Evolutionary conservation across 2,113 vertebrate species (phyloP), one percentile per base, ranked within the genome.

Genomic region (Butastur rufipennis): DNA sequence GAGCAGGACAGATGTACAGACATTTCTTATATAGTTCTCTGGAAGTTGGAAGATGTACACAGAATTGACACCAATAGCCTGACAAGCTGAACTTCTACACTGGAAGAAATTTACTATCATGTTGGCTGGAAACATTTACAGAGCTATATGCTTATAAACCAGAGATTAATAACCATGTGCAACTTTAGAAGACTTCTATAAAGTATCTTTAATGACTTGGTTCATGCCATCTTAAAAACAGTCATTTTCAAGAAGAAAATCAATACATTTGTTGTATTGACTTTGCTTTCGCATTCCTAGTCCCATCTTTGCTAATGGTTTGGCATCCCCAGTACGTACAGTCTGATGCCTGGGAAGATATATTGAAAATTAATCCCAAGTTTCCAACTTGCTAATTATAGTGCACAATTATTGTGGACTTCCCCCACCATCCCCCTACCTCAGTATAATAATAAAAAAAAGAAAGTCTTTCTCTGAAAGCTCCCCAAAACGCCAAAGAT

Each of bases 181-280:
- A 93, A 96, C 92, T 86, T 88, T 45, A 72, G 59, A 91, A 88
- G 86, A 78, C 90, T 93, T 97, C 95, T 95, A 83, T 43, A 94
- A 97, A 96, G 74, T 92, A 94, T 86, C 86, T 97, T 95, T 95
- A 97, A 97, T 97, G 27, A 93, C 88, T 95, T 67, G 43, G 73
- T 96, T 97, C 92, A 95, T 91, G 83, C 70, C 61, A 90, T 78
- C 96, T 94, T 72, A 81, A 87, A 95, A 96, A 86, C 93, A 96
- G 87, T 86, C 6, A 90, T 70, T 95, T 88, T 66, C 90, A 92
- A 94, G 86, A 96, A 80, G 43, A 93, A 96, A 92, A 90, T 96
- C 96, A 95, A 71, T 78, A 8, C 67, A 70, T 78, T 56, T 95
- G 34, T 85, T 81, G 90, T 93, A 95, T 23, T 90, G 88, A 95